phyloP scores from a whole-genome alignment of 2,888 invertebrate genomes.

The Leptinotarsa haldemani region DNA sequence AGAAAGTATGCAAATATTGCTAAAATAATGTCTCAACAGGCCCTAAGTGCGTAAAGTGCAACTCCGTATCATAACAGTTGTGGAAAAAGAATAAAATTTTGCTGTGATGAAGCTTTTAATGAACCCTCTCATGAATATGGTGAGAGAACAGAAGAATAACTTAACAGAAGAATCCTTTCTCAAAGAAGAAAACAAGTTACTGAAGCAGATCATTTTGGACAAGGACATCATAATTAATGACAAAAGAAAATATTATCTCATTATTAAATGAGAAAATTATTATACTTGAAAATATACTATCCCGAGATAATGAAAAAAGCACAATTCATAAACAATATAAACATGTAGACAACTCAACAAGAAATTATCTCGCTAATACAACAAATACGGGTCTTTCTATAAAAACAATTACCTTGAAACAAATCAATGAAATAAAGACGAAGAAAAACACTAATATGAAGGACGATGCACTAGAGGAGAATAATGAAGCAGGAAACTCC shows the following conservation, averaged over 20 bases:
- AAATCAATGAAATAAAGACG: background rate
- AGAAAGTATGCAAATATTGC: too few relatives aligned
- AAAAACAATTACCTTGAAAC: constrained; percentile 2
- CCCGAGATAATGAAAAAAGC: background rate
- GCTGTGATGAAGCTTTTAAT: constrained; percentile 10
- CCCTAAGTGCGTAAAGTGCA: too few relatives aligned
- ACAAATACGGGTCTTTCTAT: background rate
- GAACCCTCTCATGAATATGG: background rate
- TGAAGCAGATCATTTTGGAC: background rate
- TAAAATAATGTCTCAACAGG: too few relatives aligned
- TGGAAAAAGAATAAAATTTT: too few relatives aligned
- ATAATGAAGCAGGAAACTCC: constrained; percentile 16
- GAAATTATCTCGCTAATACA: background rate
- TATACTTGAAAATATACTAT: constrained; percentile 16
- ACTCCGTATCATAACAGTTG: too few relatives aligned
- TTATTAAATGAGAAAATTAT: constrained; percentile 17
- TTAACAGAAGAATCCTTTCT: constrained; percentile 12
- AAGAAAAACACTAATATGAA: background rate
- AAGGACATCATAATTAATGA: constrained; percentile 14
- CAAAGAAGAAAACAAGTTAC: constrained; percentile 18
- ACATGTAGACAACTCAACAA: background rate
- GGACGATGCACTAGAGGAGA: constrained; percentile 4
- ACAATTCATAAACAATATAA: background rate
- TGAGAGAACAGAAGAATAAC: too few relatives aligned
- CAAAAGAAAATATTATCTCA: constrained; percentile 15